Evolutionary conservation across 2,888 invertebrate species (phyloP), one percentile per base, ranked within the genome.

Genomic region (Homarus gammarus): DNA sequence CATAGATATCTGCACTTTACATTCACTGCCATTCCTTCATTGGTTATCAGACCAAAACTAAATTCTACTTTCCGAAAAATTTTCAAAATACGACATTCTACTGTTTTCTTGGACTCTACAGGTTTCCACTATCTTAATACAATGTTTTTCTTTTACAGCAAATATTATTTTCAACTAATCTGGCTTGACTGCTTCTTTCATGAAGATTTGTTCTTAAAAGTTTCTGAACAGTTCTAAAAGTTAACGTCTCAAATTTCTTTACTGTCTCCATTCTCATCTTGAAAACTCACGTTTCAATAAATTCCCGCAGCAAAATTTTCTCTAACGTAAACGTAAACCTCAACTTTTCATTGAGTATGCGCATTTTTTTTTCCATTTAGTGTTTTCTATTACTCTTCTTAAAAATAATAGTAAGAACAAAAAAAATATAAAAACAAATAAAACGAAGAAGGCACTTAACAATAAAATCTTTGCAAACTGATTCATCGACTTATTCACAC

Each of bases 381-480:
- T 22, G 8, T 64, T 64, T 64, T 27, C 64, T 27, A 56, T n/a
- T n/a, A n/a, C 1, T 78, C 36, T 56, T 78, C 78, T 33, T 36
- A 10, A 18, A 78, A 12, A 78, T 33, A 56, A 33, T 33, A n/a
- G 51, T 33, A 78, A 3, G n/a, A 40, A 1, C 12, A 75, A 75
- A 12, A 78, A 33, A 56, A 33, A 51, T 8, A 78, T 33, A 78
- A 3, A 40, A 40, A 1, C 12, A 75, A 75, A 75, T 8, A 73
- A 73, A 73, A n/a, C n/a, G n/a, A n/a, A n/a, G 22, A 56, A 56
- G 12, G 56, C 56, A 56, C 22, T n/a, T 38, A 31, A 73, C 36
- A 73, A 73, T 75, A 75, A 44, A n/a, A 27, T 75, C 75, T 44
- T 75, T 75, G 75, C 75, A 75, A 75, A 75, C n/a, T 75, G 75